Base-by-base conservation (phyloP, 2,888 invertebrate genomes). In the Celastrina argiolus region DNA sequence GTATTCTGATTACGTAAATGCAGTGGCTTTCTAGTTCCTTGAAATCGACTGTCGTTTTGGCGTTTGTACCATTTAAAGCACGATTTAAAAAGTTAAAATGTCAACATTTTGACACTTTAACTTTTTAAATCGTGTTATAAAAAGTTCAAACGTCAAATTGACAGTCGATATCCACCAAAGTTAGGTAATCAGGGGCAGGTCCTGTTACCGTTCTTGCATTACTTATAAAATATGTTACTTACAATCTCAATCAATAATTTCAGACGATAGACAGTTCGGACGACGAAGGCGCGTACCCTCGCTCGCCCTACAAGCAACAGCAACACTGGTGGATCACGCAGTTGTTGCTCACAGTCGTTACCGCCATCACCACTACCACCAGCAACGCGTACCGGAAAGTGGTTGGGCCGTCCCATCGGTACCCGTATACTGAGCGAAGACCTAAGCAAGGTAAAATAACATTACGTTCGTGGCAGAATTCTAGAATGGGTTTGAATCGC, bases 191-290 rank as follows among this genome's bases (percentile, higher is more conserved):
- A n/a, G n/a, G n/a, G n/a, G n/a, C n/a, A n/a, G 36, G 36, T n/a
- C 5, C n/a, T 41, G 41, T 41, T 14, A 39, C 14, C n/a, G n/a
- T n/a, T 10, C 14, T n/a, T 41, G n/a, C n/a, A n/a, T 12, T n/a
- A 41, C 41, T 41, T 41, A 41, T 41, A n/a, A 8, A 39, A 39
- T 39, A 12, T 3, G n/a, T n/a, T n/a, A n/a, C n/a, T n/a, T n/a
- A n/a, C n/a, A n/a, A n/a, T n/a, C n/a, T n/a, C n/a, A n/a, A 39
- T 39, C 10, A n/a, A 45, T 2, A 42, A 56, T 63, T 68, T 56
- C 82, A 90, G 89, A 69, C 81, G 22, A 70, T 85, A 67, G 89
- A 89, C 71, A 85, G 88, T 66, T 88, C 88, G 0, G 89, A 89
- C 65, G 90, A 89, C 70, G 91, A 91, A 68, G 70, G 72, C 64